Conservation (phyloP, 2,113 vertebrate species). For the Sturnira hondurensis region DNA sequence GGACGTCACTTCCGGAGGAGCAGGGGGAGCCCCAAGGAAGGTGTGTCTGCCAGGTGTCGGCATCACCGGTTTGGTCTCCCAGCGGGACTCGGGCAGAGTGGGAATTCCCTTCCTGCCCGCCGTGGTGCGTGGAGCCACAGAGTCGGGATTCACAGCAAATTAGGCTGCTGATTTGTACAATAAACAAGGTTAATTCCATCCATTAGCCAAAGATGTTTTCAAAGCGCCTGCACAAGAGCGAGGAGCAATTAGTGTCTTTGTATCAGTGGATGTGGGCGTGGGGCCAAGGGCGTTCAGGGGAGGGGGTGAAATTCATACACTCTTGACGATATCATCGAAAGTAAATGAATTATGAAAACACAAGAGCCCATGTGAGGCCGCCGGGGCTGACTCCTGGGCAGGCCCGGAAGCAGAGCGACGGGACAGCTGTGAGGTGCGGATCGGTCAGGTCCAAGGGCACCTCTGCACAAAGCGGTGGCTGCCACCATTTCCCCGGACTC, state of each 20-base stretch:
- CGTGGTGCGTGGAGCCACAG: not conserved
- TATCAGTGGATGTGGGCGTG: constrained; percentile 59
- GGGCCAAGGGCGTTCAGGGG: constrained; percentile 66
- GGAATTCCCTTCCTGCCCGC: constrained; percentile 3
- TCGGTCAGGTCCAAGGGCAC: not conserved
- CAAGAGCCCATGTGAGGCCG: constrained; percentile 66
- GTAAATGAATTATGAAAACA: constrained; percentile 75
- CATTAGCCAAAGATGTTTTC: constrained; percentile 64
- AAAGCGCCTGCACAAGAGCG: constrained; percentile 61
- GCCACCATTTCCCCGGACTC: not conserved
- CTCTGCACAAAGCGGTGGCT: not conserved
- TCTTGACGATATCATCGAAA: constrained; percentile 73
- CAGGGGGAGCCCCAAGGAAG: not conserved
- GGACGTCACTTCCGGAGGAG: not conserved
- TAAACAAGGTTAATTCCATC: constrained; percentile 46
- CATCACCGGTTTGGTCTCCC: fast-evolving
- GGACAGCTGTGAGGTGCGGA: fast-evolving
- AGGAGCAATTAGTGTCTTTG: constrained; percentile 72
- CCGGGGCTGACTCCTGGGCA: constrained; percentile 72
- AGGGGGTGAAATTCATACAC: constrained; percentile 39
- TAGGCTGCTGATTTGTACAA: constrained; percentile 65
- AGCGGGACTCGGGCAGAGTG: not conserved
- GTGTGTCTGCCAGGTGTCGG: fast-evolving
- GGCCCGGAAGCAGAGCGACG: not conserved
- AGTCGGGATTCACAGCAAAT: constrained; percentile 57